phyloP scores from a whole-genome alignment of 2,797 vertebrate species.

The Pangasius sanitwongsei region DNA sequence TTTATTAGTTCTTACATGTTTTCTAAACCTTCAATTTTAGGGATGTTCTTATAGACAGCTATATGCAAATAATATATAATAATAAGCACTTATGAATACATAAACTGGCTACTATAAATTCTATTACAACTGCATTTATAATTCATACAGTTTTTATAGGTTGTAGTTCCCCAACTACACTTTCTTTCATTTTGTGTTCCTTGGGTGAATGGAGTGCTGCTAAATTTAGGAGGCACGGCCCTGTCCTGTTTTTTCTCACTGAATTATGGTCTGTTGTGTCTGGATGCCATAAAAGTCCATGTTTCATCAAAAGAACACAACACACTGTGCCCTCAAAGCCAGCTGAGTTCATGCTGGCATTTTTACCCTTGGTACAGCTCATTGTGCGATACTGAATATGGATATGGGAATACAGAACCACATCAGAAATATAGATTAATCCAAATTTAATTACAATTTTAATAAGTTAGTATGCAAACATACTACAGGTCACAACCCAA shows the following conservation, averaged over 20 bases:
- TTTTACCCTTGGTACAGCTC: background rate
- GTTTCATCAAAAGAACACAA: conserved; percentile 30
- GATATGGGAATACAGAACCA: background rate
- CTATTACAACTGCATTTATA: background rate
- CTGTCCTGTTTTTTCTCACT: conserved; percentile 23
- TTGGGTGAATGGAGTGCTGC: conserved; percentile 5
- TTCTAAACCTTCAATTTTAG: background rate
- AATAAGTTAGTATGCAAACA: background rate
- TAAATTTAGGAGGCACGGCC: conserved; percentile 39
- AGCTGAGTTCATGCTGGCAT: conserved; percentile 8
- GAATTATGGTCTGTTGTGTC: conserved; percentile 24
- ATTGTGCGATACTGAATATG: background rate
- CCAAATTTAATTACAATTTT: background rate
- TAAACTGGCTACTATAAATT: background rate
- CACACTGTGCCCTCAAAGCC: background rate
- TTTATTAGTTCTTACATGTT: background rate
- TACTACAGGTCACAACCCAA: background rate
- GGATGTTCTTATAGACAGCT: background rate
- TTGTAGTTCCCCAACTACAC: conserved; percentile 6
- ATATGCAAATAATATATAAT: background rate
- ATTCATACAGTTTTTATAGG: background rate
- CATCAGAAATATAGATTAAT: background rate
- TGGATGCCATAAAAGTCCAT: conserved; percentile 37
- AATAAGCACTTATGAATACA: background rate
- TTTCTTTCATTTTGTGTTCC: conserved; percentile 32